These are phyloP conservation scores for Pionites leucogaster DNA, from an alignment of 2,113 vertebrate species.

Conservation along the genomic window DNA sequence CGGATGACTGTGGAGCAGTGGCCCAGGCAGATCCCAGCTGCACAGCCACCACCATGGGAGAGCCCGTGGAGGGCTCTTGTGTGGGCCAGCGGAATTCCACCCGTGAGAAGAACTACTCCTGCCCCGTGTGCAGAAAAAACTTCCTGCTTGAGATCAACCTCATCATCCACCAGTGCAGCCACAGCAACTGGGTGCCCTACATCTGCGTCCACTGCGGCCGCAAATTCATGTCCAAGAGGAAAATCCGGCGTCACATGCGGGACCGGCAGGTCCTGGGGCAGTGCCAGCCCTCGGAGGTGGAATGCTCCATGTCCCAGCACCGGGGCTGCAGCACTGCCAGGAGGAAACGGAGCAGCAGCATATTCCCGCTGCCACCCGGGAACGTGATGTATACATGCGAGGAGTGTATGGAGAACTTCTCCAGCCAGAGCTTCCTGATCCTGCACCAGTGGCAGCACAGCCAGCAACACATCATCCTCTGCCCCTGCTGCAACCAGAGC, in stretches of 20 bases:
- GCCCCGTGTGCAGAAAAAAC: constrained; percentile 1
- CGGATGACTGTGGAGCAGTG: rapidly evolving
- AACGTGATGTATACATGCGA: not conserved
- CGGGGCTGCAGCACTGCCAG: rapidly evolving
- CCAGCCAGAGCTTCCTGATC: constrained; percentile 6
- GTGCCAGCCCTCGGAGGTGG: not conserved
- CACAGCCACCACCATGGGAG: rapidly evolving
- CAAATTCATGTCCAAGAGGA: constrained; percentile 28
- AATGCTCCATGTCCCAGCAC: not conserved
- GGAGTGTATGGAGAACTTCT: constrained; percentile 25
- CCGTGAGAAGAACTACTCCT: not conserved
- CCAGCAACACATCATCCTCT: not conserved
- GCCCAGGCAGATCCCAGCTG: not conserved
- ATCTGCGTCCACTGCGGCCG: not conserved
- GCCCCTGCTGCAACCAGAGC: constrained; percentile 7
- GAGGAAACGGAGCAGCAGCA: not conserved
- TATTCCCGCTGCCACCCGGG: rapidly evolving
- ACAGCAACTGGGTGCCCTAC: not conserved
- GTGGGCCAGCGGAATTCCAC: not conserved
- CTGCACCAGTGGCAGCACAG: constrained; percentile 1
- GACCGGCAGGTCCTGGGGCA: not conserved
- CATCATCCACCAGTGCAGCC: constrained; percentile 15
- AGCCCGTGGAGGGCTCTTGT: rapidly evolving
- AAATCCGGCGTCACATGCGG: not conserved
- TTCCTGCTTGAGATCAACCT: constrained; percentile 56